These are phyloP conservation scores for Morbakka virulenta DNA, from an alignment of 30 jellyfish, hydroid and myxozoan genomes.

Conservation along the genomic window DNA sequence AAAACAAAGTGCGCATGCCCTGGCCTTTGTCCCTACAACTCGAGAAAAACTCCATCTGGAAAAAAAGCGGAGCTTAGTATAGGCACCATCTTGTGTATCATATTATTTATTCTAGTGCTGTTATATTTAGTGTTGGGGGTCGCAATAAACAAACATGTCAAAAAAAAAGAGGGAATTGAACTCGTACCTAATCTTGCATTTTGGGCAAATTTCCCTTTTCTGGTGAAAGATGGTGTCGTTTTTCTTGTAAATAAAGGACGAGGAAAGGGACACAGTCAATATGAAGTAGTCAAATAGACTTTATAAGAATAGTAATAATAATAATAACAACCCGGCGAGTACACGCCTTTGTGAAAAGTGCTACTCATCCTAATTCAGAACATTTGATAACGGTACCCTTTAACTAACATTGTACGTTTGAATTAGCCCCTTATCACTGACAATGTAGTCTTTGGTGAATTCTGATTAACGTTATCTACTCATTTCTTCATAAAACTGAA, in stretches of 20 bases:
- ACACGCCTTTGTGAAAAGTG: no score
- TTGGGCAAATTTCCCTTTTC: neutral
- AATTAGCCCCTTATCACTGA: no score
- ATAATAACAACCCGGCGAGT: no score
- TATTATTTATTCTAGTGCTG: neutral
- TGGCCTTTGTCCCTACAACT: neutral
- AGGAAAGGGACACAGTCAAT: neutral
- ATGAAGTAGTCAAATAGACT: neutral
- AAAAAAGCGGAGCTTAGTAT: neutral
- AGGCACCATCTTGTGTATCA: neutral
- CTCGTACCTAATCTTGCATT: neutral
- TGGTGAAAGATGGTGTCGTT: neutral
- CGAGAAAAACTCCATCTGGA: neutral
- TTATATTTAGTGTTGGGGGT: neutral
- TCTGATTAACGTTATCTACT: no score
- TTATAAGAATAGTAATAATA: no score
- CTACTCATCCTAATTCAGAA: no score
- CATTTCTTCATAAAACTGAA: no score
- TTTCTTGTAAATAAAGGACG: neutral
- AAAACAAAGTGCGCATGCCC: neutral
- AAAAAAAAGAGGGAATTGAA: neutral
- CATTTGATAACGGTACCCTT: no score
- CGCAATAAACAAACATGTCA: neutral
- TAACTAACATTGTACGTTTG: no score
- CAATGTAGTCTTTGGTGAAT: no score